Percentiles rank a stretch among this genome's conserved stretches.
phyloP scores from a whole-genome alignment of 2,113 vertebrate species.

The Psilopogon haemacephalus region DNA sequence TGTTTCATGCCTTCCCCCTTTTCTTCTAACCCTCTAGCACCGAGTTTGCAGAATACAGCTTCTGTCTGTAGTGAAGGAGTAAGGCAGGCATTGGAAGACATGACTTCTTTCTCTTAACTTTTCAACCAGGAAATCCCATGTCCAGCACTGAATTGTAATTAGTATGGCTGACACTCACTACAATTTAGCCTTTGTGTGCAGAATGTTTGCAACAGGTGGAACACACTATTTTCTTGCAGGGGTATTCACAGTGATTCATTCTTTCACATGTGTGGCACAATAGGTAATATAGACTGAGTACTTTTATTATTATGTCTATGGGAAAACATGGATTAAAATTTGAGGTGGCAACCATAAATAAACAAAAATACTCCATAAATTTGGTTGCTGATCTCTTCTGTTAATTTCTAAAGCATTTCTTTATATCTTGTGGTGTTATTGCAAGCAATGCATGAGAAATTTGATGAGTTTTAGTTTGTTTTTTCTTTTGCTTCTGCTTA shows the following conservation, averaged over 20 bases:
- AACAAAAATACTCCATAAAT: no score
- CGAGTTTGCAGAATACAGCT: background rate
- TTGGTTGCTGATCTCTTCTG: background rate
- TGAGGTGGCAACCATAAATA: background rate
- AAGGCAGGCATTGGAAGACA: background rate
- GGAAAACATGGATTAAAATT: slow-evolving; percentile 15
- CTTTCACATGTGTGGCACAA: background rate
- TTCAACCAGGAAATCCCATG: background rate
- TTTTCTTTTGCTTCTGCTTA: background rate
- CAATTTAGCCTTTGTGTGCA: background rate
- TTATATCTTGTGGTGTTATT: background rate
- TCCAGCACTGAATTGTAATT: background rate
- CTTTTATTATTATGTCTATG: background rate
- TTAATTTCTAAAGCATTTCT: background rate
- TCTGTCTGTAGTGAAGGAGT: background rate
- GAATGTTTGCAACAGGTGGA: background rate
- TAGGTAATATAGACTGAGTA: background rate
- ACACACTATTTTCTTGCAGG: background rate
- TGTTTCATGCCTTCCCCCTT: background rate
- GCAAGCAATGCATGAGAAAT: background rate
- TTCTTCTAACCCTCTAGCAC: background rate
- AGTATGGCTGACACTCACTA: background rate
- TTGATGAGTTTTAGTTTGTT: background rate
- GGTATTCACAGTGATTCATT: background rate
- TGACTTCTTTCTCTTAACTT: background rate